phyloP scores from a whole-genome alignment of 2,888 invertebrate species.

The Smittia aterrima region DNA sequence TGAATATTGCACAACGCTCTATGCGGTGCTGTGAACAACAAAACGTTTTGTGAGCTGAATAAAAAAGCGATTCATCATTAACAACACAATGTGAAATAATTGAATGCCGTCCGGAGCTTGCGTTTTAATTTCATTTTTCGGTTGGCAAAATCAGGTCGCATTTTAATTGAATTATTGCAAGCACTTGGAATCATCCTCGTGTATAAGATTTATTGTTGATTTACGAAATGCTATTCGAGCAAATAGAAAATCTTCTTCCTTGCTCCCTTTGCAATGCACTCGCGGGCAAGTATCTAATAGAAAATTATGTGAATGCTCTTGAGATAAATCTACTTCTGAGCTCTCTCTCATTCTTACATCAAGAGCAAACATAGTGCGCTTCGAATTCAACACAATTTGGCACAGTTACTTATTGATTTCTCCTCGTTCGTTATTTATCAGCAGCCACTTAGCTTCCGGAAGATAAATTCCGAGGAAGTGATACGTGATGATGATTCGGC shows the following conservation, averaged over 20 bases:
- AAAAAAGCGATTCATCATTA: background rate
- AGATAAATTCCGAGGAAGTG: conserved; percentile 4
- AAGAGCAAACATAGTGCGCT: background rate
- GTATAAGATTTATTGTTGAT: no score
- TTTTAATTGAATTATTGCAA: background rate
- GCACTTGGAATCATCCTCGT: no score
- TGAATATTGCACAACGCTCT: background rate
- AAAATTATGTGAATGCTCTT: conserved; percentile 29
- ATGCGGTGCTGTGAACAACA: background rate
- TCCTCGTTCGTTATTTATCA: conserved; percentile 7
- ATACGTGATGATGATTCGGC: background rate
- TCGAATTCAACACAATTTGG: background rate
- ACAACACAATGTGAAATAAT: background rate
- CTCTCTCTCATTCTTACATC: no score
- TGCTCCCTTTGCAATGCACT: background rate
- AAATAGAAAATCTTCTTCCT: no score
- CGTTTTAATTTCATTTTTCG: background rate
- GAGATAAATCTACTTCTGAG: conserved; percentile 18
- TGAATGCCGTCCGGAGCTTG: background rate
- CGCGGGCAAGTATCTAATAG: conserved; percentile 27
- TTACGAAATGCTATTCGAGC: no score
- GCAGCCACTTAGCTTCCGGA: background rate
- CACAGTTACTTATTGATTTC: conserved; percentile 18
- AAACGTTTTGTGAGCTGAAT: background rate
- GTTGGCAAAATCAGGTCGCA: background rate